Base-by-base conservation (phyloP, 2,113 vertebrate genomes). In the Hoplias malabaricus region DNA sequence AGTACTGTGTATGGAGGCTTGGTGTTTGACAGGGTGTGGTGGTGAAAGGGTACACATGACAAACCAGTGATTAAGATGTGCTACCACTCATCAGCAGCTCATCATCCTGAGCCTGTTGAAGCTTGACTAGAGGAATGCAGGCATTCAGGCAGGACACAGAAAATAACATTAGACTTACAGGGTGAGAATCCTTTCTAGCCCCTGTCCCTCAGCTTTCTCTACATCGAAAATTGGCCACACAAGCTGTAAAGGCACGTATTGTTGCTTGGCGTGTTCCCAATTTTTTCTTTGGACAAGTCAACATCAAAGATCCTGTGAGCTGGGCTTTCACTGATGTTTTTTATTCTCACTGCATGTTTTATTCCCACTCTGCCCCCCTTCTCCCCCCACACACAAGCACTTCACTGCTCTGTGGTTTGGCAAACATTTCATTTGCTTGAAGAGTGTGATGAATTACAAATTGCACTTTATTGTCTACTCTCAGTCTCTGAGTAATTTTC, bases 101-200 rank as follows among this genome's bases (percentile, higher is more conserved):
- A 62, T 54, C 25, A 78, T 63, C 63, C 48, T 59, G n/a, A 62
- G 43, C 80, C 19, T 82, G 80, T 73, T 68, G 23, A 40, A n/a
- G 29, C 80, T 63, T 82, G 80, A 69, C 54, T 62, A 16, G 10
- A 50, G 42, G 56, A 69, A 82, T 74, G 80, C 70, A 36, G 69
- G 54, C 53, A 67, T 53, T 54, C 54, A 23, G 7, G 74, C 34
- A 72, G 38, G 31, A 62, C 38, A 34, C 0, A 10, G 38, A 23
- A 62, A 29, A 34, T 0, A 10, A 57, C 16, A 1, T 61, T 36
- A 13, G 36, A 11, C 50, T 54, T 61, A 77, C 40, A n/a, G 27
- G 21, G 14, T 9, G 33, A 34, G 9, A 8, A 40, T 29, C 11
- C 25, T 29, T 11, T 0, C 0, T 7, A 50, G 4, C 3, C 14